A percentile compares a stretch with the other conserved stretches of the same genome.
These are phyloP conservation scores for Scytalopus superciliaris DNA, from an alignment of 2,113 vertebrate species.

Conservation along the genomic window DNA sequence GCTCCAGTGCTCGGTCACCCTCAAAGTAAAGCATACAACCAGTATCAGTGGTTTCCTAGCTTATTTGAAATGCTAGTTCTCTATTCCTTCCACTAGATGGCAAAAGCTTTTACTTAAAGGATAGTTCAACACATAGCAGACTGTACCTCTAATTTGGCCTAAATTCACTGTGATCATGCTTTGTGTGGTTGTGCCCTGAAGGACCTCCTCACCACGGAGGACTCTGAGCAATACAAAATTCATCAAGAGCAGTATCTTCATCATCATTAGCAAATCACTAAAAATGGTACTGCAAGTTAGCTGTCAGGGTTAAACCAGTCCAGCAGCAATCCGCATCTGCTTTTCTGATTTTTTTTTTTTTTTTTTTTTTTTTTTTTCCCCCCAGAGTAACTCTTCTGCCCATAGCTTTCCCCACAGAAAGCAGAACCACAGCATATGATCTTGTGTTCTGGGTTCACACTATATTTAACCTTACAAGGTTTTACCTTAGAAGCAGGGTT, in stretches of 20 bases:
- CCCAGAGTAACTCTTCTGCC: not conserved
- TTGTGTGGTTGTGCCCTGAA: not conserved
- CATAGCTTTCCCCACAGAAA: not conserved
- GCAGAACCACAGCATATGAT: not conserved
- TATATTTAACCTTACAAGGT: not conserved
- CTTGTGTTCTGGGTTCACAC: not conserved
- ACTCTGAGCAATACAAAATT: not conserved
- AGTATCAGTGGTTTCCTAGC: not conserved
- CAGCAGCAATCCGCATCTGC: not conserved
- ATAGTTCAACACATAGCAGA: not conserved
- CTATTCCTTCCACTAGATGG: constrained; percentile 59
- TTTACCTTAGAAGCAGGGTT: not conserved
- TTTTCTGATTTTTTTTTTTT: not conserved
- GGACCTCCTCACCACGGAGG: not conserved
- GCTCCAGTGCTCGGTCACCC: not conserved
- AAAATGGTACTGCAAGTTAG: not conserved
- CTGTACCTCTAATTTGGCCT: not conserved
- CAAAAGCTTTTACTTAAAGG: constrained; percentile 31
- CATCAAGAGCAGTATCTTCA: not conserved
- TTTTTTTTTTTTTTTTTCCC: not conserved
- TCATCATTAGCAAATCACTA: not conserved
- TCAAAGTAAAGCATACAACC: not conserved
- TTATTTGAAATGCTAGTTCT: not conserved
- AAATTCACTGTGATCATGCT: not conserved
- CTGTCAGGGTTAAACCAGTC: not conserved